Percentiles rank a stretch among this genome's conserved stretches.
Evolutionary conservation across 2,888 invertebrate species (phyloP).

Genomic region (Ceraclea dissimilis): DNA sequence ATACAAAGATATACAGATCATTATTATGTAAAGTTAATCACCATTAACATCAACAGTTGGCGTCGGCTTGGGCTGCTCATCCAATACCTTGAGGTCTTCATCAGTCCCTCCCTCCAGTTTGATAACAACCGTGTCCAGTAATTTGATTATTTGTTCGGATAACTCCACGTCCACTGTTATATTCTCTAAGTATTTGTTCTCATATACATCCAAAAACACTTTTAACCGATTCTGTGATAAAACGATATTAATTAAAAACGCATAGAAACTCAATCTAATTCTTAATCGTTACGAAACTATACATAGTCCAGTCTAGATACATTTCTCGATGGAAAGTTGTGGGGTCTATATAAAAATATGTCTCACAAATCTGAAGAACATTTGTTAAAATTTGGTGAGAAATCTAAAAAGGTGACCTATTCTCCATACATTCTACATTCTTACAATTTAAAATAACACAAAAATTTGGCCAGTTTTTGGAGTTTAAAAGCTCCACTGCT

Average conservation of each 20-base stretch:
- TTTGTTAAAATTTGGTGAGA: no score
- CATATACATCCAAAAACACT: constrained; percentile 80
- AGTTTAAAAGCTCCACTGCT: no score
- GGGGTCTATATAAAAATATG: no score
- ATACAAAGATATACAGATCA: background rate
- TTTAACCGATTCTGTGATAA: constrained; percentile 69
- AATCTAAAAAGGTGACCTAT: no score
- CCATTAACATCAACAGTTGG: constrained; percentile 21
- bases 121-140: constrained; percentile 94
- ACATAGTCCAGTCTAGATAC: no score
- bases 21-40: background rate
- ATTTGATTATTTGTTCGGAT: constrained; percentile 70
- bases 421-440: no score
- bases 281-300: background rate
- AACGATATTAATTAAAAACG: constrained; percentile 14
- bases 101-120: constrained; percentile 90
- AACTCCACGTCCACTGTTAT: constrained; percentile 82
- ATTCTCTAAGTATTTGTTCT: constrained; percentile 62
- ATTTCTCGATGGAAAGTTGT: no score
- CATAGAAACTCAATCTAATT: no score
- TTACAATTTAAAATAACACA: no score
- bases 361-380: no score
- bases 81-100: constrained; percentile 80
- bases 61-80: constrained; percentile 48
- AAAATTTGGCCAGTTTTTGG: no score